Conservation (phyloP, 2,113 vertebrate genomes). For the Vicugna pacos region DNA sequence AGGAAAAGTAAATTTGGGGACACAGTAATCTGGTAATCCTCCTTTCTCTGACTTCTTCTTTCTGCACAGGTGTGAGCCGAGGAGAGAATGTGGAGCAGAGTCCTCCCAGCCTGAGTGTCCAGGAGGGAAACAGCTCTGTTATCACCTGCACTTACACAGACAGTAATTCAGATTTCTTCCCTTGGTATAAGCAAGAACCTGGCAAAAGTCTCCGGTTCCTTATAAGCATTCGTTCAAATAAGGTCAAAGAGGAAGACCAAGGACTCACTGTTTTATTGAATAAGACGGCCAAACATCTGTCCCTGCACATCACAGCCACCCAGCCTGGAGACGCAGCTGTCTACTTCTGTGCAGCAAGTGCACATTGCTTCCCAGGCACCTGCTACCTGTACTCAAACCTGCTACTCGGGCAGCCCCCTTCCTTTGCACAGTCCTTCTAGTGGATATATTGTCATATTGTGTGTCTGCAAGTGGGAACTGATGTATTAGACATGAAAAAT, state of each 20-base stretch:
- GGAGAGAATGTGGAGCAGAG: not conserved
- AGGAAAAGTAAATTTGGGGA: not conserved
- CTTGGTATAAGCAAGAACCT: slow-evolving; percentile 68
- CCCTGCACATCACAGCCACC: not conserved
- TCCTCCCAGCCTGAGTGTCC: not conserved
- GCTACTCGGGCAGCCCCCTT: not conserved
- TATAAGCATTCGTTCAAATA: not conserved
- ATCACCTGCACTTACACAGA: slow-evolving; percentile 40
- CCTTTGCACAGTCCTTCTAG: not conserved
- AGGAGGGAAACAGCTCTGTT: not conserved
- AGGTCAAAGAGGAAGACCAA: rapidly evolving
- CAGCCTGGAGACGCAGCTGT: slow-evolving; percentile 45
- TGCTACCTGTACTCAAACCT: not conserved
- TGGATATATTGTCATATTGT: not conserved
- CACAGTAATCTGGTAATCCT: not conserved
- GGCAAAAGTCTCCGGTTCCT: not conserved
- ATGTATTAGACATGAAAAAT: not conserved
- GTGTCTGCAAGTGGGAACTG: not conserved
- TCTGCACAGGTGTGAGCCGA: not conserved
- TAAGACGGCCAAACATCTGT: not conserved
- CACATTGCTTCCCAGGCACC: not conserved
- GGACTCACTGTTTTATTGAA: not conserved
- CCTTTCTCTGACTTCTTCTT: not conserved
- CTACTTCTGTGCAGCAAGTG: not conserved
- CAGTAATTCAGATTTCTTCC: rapidly evolving